phyloP scores from a whole-genome alignment of 2,113 vertebrate species.

The Anolis sagrei region DNA sequence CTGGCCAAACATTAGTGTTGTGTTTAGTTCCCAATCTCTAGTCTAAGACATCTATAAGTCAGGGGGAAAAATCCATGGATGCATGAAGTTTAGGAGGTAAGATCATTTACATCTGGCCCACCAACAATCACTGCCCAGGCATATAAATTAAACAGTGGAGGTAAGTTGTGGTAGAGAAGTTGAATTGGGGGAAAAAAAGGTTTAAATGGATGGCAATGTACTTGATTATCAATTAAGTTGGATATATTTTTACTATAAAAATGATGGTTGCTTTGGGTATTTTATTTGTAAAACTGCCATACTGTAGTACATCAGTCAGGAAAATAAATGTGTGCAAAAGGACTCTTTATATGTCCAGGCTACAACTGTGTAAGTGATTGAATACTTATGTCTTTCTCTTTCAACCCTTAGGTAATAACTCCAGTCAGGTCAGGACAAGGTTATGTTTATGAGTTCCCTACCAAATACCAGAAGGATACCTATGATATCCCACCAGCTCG shows the following conservation, averaged over 20 bases:
- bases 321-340: conserved; percentile 15
- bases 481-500: conserved; percentile 91
- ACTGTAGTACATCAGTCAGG: background rate
- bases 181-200: background rate
- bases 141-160: background rate
- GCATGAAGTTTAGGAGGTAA: background rate
- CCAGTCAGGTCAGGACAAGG: conserved; percentile 88
- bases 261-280: background rate
- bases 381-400: conserved; percentile 53
- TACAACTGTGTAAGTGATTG: conserved; percentile 28
- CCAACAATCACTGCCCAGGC: background rate
- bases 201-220: background rate
- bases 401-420: conserved; percentile 86
- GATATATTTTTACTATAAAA: background rate
- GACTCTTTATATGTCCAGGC: background rate
- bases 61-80: background rate
- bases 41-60: background rate
- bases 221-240: background rate
- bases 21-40: background rate
- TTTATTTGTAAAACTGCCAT: conserved; percentile 31
- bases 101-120: background rate
- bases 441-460: conserved; percentile 85
- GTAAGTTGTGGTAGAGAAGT: background rate
- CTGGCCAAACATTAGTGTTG: background rate
- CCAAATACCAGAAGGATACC: conserved; percentile 85